phyloP scores from a whole-genome alignment of 2,113 vertebrate genomes.

The Periophthalmodon schlosseri region DNA sequence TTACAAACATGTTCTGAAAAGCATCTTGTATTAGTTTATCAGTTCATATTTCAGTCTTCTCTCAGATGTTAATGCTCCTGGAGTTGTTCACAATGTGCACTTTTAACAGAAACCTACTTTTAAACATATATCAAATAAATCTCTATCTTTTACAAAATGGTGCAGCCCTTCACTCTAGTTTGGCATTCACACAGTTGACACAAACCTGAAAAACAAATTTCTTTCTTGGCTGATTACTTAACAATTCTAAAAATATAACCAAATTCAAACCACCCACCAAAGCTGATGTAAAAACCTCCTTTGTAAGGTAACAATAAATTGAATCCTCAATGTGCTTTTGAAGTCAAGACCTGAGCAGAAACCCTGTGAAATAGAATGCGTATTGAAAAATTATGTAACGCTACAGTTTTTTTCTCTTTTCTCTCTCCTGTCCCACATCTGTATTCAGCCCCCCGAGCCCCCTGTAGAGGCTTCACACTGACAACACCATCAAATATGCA shows the following conservation, averaged over 20 bases:
- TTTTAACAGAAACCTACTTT: too few relatives aligned
- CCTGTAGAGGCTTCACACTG: not conserved
- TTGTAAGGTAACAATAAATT: not conserved
- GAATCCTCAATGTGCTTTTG: not conserved
- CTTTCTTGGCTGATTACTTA: not conserved
- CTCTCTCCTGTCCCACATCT: not conserved
- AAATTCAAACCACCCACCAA: not conserved
- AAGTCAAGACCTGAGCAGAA: not conserved
- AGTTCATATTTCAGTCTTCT: too few relatives aligned
- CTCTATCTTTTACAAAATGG: too few relatives aligned
- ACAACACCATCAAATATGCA: conserved; percentile 23
- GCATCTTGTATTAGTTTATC: too few relatives aligned
- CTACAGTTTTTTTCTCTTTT: not conserved
- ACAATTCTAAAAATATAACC: not conserved
- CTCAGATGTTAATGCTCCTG: too few relatives aligned
- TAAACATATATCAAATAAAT: too few relatives aligned
- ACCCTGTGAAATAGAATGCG: not conserved
- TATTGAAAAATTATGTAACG: not conserved
- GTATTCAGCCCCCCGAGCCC: not conserved
- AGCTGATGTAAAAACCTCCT: not conserved
- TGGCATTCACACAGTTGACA: too few relatives aligned
- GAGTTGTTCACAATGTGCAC: too few relatives aligned
- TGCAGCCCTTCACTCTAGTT: too few relatives aligned
- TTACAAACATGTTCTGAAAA: too few relatives aligned
- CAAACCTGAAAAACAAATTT: not conserved